These are phyloP conservation scores for Heliconius ismenius DNA, from an alignment of 2,888 invertebrate genomes.

Conservation along the genomic window DNA sequence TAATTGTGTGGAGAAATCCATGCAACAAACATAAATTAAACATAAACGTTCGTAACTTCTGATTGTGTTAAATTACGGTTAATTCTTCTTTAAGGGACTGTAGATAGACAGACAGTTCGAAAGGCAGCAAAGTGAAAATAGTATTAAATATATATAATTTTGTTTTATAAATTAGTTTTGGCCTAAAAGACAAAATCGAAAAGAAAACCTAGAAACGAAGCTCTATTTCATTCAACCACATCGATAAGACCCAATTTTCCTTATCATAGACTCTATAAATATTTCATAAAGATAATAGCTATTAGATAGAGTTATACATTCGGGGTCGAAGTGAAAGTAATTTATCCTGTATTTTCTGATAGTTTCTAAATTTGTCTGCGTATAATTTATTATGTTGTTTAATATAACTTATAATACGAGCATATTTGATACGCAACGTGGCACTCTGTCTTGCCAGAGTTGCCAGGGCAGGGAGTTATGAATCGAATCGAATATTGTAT, in stretches of 20 bases:
- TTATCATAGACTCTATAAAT: conserved; percentile 29
- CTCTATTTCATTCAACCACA: conserved; percentile 23
- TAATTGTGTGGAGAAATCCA: too few species aligned
- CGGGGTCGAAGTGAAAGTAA: background rate
- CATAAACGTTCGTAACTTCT: too few species aligned
- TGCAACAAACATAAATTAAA: too few species aligned
- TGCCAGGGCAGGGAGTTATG: background rate
- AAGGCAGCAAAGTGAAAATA: too few species aligned
- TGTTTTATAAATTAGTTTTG: background rate
- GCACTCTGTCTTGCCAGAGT: background rate
- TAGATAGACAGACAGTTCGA: too few species aligned
- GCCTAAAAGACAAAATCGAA: background rate
- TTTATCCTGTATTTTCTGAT: conserved; percentile 8
- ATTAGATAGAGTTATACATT: conserved; percentile 4
- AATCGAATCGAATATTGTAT: background rate
- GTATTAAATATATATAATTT: too few species aligned
- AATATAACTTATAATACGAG: background rate
- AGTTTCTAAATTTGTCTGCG: conserved; percentile 1
- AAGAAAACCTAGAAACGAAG: background rate
- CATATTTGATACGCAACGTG: background rate
- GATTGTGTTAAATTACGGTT: too few species aligned
- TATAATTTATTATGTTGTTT: background rate
- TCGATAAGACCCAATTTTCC: conserved; percentile 22
- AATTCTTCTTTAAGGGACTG: too few species aligned
- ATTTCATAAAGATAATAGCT: conserved; percentile 27